Evolutionary conservation across 2,797 vertebrate genomes (phyloP), one percentile per base, ranked within the genome.

Genomic region (Scarus forsteni): DNA sequence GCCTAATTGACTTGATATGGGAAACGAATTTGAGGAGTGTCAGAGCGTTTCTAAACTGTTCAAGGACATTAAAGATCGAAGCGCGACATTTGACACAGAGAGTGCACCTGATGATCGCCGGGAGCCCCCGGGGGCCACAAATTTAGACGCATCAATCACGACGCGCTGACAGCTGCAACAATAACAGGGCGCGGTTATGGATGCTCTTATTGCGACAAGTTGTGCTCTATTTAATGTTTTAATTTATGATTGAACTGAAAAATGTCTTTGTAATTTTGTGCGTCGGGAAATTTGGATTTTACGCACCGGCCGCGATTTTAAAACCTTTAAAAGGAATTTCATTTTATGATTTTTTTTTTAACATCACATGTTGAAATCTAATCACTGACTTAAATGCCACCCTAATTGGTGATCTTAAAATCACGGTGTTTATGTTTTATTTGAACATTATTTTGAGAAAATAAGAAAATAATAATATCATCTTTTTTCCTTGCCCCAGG

Each of bases 41-140:
- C 95, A 95, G 89, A 92, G 93, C 94, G 94, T 96, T 96, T 96
- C 96, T 96, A 97, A 95, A 95, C 94, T 95, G 96, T 97, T 96
- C 94, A 95, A 94, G 92, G 85, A 87, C 93, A 92, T 96, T 96
- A 96, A 95, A 95, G 94, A 95, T 92, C 89, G 91, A 92, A 95
- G 95, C 94, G 94, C 95, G 95, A 97, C 93, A 94, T 91, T 91
- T 93, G 94, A 95, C 93, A 94, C 90, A 63, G 92, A 91, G 89
- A 93, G 91, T 94, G 92, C 93, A 95, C 94, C 94, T 95, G 94
- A 95, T 93, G 93, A 93, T 92, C 88, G 73, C 82, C 59, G 18
- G 59, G 60, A 73, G 85, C 91, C 73, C 77, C 27, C 38, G 38
- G 79, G 73, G 91, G 93, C 88, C 87, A 77, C 46, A 90, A 92